Conservation (phyloP, 1,140 invertebrate species). For the Aphaenogaster rudis region DNA sequence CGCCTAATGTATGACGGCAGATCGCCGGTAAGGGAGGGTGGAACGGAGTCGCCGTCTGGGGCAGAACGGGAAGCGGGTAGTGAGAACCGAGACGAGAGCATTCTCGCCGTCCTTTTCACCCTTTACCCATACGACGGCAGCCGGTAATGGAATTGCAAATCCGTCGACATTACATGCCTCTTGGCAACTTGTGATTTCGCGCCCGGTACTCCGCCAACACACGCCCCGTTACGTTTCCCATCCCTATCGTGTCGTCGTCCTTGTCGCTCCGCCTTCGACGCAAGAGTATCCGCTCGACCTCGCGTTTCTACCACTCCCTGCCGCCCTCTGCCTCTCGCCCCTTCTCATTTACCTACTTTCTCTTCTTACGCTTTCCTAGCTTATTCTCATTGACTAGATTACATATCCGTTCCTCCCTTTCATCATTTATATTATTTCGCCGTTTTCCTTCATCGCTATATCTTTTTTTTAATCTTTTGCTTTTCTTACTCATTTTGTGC, state of each 20-base stretch:
- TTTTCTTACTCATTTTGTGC: background rate
- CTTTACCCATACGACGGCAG: slow-evolving; percentile 74
- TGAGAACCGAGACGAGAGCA: slow-evolving; percentile 69
- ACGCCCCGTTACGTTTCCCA: slow-evolving; percentile 76
- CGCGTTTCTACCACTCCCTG: slow-evolving; percentile 29
- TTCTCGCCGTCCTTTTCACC: slow-evolving; percentile 75
- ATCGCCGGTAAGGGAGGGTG: slow-evolving; percentile 31
- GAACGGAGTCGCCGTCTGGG: slow-evolving; percentile 1
- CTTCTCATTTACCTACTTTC: slow-evolving; percentile 30
- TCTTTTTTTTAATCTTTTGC: background rate
- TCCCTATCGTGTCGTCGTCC: slow-evolving; percentile 26
- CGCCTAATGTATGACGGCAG: slow-evolving; percentile 50
- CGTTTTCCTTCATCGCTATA: background rate
- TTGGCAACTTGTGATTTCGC: slow-evolving; percentile 86
- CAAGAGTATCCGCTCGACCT: slow-evolving; percentile 51
- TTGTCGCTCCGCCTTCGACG: slow-evolving; percentile 21
- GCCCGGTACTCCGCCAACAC: slow-evolving; percentile 78
- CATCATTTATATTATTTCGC: background rate
- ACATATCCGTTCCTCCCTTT: background rate
- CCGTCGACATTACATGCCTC: slow-evolving; percentile 86
- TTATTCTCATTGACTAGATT: slow-evolving; percentile 6
- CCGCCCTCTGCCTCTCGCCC: too few relatives aligned
- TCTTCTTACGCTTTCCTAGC: background rate
- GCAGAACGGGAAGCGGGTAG: background rate
- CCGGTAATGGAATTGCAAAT: slow-evolving; percentile 86